A percentile compares a stretch with the other conserved stretches of the same genome.
Evolutionary conservation across 2,888 invertebrate genomes (phyloP).

Genomic region (Tenthredo amoena): DNA sequence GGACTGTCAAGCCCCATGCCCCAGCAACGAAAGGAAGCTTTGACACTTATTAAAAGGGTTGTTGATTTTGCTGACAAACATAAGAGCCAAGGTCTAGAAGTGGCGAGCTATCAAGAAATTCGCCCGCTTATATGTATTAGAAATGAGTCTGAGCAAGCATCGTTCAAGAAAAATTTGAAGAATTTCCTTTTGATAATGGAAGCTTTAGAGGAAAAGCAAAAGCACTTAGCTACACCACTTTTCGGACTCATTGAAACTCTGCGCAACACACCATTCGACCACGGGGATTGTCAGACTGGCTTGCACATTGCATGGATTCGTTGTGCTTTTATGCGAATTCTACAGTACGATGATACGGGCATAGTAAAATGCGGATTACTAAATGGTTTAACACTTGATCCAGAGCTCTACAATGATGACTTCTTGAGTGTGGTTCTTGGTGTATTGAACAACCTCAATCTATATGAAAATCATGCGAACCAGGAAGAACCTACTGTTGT

Average conservation of each 20-base stretch:
- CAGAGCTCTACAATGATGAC: slow-evolving; percentile 59
- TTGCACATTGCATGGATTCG: slow-evolving; percentile 76
- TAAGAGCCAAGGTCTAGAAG: slow-evolving; percentile 55
- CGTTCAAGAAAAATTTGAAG: slow-evolving; percentile 76
- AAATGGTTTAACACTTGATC: slow-evolving; percentile 71
- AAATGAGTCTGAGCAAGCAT: slow-evolving; percentile 61
- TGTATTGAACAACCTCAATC: slow-evolving; percentile 70
- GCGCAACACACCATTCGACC: slow-evolving; percentile 60
- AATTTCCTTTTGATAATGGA: slow-evolving; percentile 85
- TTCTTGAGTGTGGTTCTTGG: slow-evolving; percentile 65
- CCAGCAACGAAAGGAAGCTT: slow-evolving; percentile 81
- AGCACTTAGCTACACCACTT: slow-evolving; percentile 86
- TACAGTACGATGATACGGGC: slow-evolving; percentile 78
- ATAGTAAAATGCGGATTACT: slow-evolving; percentile 78
- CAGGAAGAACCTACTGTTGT: slow-evolving; percentile 65
- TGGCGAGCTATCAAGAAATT: slow-evolving; percentile 53
- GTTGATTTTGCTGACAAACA: slow-evolving; percentile 77
- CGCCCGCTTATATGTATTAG: slow-evolving; percentile 72
- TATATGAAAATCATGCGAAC: slow-evolving; percentile 67
- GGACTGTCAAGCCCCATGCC: slow-evolving; percentile 79
- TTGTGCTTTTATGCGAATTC: slow-evolving; percentile 76
- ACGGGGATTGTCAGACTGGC: slow-evolving; percentile 62
- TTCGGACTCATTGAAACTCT: slow-evolving; percentile 77
- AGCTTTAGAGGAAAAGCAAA: slow-evolving; percentile 87
- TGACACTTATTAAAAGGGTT: slow-evolving; percentile 83